Percentiles rank a stretch among this genome's conserved stretches.
These are phyloP conservation scores for Zosterops borbonicus DNA, from an alignment of 2,113 vertebrate genomes.

Conservation along the genomic window DNA sequence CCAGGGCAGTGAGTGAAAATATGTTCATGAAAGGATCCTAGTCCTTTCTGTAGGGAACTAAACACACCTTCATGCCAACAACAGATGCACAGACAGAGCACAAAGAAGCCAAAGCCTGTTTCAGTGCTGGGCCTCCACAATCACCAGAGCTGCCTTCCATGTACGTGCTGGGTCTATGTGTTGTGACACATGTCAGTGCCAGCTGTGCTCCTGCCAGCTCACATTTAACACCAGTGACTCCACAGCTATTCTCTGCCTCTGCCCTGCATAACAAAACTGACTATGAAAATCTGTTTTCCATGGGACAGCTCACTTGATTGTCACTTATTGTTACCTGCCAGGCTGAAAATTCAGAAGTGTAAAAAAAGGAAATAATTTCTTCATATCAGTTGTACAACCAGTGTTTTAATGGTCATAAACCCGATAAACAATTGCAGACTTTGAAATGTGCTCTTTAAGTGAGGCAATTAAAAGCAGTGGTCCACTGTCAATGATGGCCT, in stretches of 20 bases:
- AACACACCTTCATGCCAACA: background rate
- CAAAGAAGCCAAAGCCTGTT: background rate
- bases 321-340: background rate
- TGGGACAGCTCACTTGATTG: background rate
- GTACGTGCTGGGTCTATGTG: background rate
- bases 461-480: conserved; percentile 59
- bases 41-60: background rate
- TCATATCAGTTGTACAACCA: conserved; percentile 3
- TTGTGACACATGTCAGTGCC: background rate
- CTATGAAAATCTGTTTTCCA: background rate
- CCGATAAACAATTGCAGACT: background rate
- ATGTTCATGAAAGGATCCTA: background rate
- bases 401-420: background rate
- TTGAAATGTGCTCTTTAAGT: conserved; percentile 49
- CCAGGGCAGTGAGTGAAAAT: background rate
- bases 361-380: conserved; percentile 29
- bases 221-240: background rate
- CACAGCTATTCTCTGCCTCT: background rate
- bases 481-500: conserved; percentile 14
- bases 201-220: background rate
- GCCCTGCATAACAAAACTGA: background rate
- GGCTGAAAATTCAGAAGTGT: conserved; percentile 2
- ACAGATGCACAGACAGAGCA: background rate
- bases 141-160: background rate
- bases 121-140: background rate